Evolutionary conservation across 2,888 invertebrate genomes (phyloP).

Genomic region (Cecidostiba fungosa): DNA sequence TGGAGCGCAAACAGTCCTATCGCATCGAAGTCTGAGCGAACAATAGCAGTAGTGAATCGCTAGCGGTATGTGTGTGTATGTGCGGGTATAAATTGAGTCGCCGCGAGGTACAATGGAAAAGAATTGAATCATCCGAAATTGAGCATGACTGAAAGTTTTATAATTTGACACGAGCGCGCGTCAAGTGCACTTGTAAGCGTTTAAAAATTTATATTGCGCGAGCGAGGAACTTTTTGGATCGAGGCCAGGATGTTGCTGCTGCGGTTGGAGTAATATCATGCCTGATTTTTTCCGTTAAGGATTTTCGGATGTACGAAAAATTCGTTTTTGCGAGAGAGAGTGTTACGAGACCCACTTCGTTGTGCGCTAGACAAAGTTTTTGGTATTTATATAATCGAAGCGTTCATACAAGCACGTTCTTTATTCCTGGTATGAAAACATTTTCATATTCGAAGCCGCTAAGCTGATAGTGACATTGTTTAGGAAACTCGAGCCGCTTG

Average conservation of each 20-base stretch:
- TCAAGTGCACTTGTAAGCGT: conserved; percentile 6
- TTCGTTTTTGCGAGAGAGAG: not conserved
- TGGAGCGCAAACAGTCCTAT: not conserved
- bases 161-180: conserved; percentile 19
- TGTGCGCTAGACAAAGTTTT: not conserved
- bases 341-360: not conserved
- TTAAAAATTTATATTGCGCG: conserved; percentile 28
- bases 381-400: not conserved
- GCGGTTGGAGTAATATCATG: not conserved
- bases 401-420: not conserved
- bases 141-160: conserved; percentile 27
- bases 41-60: not conserved
- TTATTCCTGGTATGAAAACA: not conserved
- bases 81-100: not conserved
- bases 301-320: not conserved
- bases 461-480: conserved; percentile 42
- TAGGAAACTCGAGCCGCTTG: conserved; percentile 36
- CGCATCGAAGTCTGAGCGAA: not conserved
- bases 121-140: conserved; percentile 17
- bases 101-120: not conserved
- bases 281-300: not conserved
- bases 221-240: conserved; percentile 19
- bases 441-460: not conserved
- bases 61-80: not conserved
- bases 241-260: not conserved